phyloP scores from a whole-genome alignment of 1,140 invertebrate genomes.

The Drosophila leontia region DNA sequence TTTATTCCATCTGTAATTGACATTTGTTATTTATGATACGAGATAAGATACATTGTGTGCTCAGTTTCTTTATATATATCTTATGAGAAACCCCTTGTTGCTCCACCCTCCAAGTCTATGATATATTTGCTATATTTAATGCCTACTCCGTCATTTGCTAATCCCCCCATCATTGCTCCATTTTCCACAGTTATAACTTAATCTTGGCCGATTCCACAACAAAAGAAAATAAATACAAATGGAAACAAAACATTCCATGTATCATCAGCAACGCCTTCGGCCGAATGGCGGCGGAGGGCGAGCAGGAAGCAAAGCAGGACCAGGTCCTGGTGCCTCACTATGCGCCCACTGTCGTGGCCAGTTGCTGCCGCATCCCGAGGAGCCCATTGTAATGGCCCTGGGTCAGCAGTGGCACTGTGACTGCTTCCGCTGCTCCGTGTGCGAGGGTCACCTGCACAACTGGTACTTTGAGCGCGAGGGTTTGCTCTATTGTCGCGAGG shows the following conservation, averaged over 20 bases:
- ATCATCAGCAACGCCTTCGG: constrained; percentile 48
- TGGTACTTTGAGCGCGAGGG: constrained; percentile 98
- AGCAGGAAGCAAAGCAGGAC: constrained; percentile 11
- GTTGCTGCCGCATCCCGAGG: constrained; percentile 60
- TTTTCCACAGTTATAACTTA: constrained; percentile 30
- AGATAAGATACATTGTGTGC: neutral
- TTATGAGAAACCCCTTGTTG: too few relatives aligned
- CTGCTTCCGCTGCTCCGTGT: constrained; percentile 95
- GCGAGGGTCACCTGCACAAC: constrained; percentile 91
- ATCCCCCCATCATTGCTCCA: neutral
- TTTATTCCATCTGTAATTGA: neutral
- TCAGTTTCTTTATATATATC: too few relatives aligned
- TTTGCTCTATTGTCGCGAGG: constrained; percentile 94
- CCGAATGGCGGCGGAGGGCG: constrained; percentile 26
- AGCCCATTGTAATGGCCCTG: constrained; percentile 86
- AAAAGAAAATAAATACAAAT: neutral
- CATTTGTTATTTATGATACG: neutral
- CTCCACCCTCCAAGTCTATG: neutral
- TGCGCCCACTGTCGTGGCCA: constrained; percentile 72
- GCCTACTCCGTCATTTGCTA: constrained; percentile 20
- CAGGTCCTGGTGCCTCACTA: constrained; percentile 15
- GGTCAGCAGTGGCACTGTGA: constrained; percentile 94
- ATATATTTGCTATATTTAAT: constrained; percentile 32
- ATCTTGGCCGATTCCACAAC: constrained; percentile 1
- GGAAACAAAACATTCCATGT: constrained; percentile 45